Evolutionary conservation across 2,888 invertebrate species (phyloP).

Genomic region (Lingula anatina): DNA sequence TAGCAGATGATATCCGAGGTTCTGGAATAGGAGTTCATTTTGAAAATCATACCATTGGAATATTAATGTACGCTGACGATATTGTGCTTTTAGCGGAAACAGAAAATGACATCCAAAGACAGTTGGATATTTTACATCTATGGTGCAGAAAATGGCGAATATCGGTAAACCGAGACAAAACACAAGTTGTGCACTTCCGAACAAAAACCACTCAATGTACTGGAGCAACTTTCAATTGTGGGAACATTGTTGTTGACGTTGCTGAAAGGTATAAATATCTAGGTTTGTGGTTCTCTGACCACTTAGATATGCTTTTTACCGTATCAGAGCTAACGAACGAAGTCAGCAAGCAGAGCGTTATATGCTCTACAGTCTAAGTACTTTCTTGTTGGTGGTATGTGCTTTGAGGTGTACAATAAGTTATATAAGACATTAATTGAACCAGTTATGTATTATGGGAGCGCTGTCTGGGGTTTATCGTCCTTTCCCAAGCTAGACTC

Average conservation of each 20-base stretch:
- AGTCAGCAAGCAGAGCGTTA: conserved; percentile 7
- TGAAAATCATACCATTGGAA: not conserved
- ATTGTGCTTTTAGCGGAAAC: conserved; percentile 6
- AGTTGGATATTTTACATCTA: conserved; percentile 3
- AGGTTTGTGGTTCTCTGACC: conserved; percentile 3
- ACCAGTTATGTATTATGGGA: conserved; percentile 6
- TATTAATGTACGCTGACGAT: conserved; percentile 10
- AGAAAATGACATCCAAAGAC: conserved; percentile 4
- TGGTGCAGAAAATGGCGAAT: conserved; percentile 8
- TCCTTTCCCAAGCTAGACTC: no score
- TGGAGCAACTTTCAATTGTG: conserved; percentile 3
- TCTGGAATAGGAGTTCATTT: conserved; percentile 3
- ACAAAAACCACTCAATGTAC: not conserved
- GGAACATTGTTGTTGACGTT: not conserved
- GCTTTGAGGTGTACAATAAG: conserved; percentile 3
- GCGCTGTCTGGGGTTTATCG: conserved; percentile 6
- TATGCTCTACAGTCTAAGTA: no score
- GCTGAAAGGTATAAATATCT: conserved; percentile 2
- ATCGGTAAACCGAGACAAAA: conserved; percentile 5
- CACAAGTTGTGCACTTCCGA: no score
- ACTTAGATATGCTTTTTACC: conserved; percentile 3
- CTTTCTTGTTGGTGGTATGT: no score
- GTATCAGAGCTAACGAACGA: conserved; percentile 4
- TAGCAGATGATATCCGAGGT: conserved; percentile 3
- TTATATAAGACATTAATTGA: conserved; percentile 5